These are phyloP conservation scores for Mycogona germanica DNA, from an alignment of 2,888 invertebrate genomes.

Conservation along the genomic window DNA sequence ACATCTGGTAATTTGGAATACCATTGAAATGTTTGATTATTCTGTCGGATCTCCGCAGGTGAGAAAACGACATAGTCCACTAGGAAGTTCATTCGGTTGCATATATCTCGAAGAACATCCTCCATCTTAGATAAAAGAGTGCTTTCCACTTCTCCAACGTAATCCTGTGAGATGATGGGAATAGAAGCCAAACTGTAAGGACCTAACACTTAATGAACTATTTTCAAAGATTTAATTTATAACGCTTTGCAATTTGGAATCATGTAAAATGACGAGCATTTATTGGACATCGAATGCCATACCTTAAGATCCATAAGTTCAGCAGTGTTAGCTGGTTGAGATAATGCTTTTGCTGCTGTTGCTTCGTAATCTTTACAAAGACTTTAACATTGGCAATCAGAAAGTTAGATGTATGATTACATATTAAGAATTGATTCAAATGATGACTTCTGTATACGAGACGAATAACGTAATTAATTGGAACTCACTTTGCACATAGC, in stretches of 20 bases:
- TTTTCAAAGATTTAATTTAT: too few relatives aligned
- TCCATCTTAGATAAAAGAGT: slow-evolving; percentile 59
- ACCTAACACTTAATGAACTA: not conserved
- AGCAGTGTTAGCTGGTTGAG: slow-evolving; percentile 67
- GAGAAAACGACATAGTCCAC: slow-evolving; percentile 68
- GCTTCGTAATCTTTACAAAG: slow-evolving; percentile 70
- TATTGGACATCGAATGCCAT: not conserved
- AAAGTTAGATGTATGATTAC: too few relatives aligned
- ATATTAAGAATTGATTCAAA: too few relatives aligned
- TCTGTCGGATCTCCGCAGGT: slow-evolving; percentile 74
- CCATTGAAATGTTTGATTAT: slow-evolving; percentile 79
- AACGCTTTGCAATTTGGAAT: not conserved
- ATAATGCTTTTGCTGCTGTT: slow-evolving; percentile 64
- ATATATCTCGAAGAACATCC: slow-evolving; percentile 45
- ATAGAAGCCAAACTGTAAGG: not conserved
- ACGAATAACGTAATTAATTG: not conserved
- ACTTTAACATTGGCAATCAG: too few relatives aligned
- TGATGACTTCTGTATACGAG: too few relatives aligned
- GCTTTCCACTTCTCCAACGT: slow-evolving; percentile 59
- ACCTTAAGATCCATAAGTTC: slow-evolving; percentile 70
- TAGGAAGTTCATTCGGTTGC: slow-evolving; percentile 55
- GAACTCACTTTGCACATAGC: slow-evolving; percentile 55
- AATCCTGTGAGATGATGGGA: too few relatives aligned
- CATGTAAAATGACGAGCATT: not conserved
- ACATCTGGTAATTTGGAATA: slow-evolving; percentile 66